Base-by-base conservation (phyloP, 1,140 invertebrate genomes). In the Centruroides sculpturatus region DNA sequence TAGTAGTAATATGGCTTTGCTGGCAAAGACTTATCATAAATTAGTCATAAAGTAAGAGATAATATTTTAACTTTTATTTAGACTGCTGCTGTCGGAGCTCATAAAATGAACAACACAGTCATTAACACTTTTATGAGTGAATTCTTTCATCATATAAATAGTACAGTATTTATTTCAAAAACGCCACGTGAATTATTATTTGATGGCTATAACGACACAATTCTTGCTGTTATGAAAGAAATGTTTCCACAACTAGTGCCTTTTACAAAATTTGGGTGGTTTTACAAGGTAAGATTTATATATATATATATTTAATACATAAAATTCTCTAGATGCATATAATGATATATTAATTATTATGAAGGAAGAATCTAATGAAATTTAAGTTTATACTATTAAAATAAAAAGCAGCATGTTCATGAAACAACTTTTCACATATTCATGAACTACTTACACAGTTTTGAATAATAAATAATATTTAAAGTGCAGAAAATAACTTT, bases 191-290 rank as follows among this genome's bases (percentile, higher is more conserved):
- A 70, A 56, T 56, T 70, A 3, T 35, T 71, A 3, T 71, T 71
- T 53, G 66, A 67, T 46, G 69, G 69, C 0, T 71, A 71, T 55
- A 46, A 61, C 3, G 69, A 71, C 46, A 13, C 34, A 34, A 51
- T 71, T 13, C 57, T 71, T 8, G n/a, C 53, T 23, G 10, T 61
- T 9, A 56, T 57, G 9, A 57, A 65, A n/a, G 53, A 57, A 5
- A 55, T 57, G 35, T 62, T 61, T 11, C 60, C 63, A 35, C 10
- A 59, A 48, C 23, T 64, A 10, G 47, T 59, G 5, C 51, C 60
- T 23, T 63, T 58, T 47, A 62, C 62, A 49, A 62, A 66, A 41
- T 69, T 69, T 57, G 68, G 67, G 34, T 69, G 67, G 67, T 67
- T 69, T 50, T 69, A 66, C 64, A 47, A 55, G 9, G 63, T 64